A percentile compares a stretch with the other conserved stretches of the same genome.
Conservation (phyloP, 2,888 invertebrate genomes). For the Euzetes globulus region DNA sequence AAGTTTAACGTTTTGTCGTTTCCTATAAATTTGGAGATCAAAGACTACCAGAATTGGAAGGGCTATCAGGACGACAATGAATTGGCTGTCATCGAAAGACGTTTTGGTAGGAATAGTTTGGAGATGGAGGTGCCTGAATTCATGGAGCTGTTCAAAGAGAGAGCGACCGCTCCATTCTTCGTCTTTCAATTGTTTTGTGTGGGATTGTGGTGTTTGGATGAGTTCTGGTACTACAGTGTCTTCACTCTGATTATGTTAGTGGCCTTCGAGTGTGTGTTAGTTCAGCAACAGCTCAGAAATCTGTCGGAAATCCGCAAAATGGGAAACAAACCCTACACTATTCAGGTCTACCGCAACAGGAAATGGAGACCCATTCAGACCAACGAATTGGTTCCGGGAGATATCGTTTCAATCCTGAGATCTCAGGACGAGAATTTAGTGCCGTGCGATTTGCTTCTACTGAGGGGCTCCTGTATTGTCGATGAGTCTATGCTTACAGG, state of each 20-base stretch:
- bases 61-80: conserved; percentile 78
- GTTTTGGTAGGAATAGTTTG: conserved; percentile 79
- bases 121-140: conserved; percentile 89
- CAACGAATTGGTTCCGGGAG: conserved; percentile 87
- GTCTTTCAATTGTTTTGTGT: conserved; percentile 99
- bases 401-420: conserved; percentile 83
- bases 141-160: conserved; percentile 87
- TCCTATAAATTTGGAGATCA: conserved; percentile 64
- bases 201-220: conserved; percentile 95
- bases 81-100: conserved; percentile 63
- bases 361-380: conserved; percentile 79
- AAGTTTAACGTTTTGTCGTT: conserved; percentile 78
- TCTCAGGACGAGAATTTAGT: conserved; percentile 79
- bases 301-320: conserved; percentile 99
- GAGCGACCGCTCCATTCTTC: conserved; percentile 98
- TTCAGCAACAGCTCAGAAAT: conserved; percentile 93
- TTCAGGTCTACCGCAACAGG: conserved; percentile 77
- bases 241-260: conserved; percentile 93
- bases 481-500: conserved; percentile 99
- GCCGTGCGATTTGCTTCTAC: conserved; percentile 88
- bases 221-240: conserved; percentile 94
- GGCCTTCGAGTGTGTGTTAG: conserved; percentile 93
- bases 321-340: conserved; percentile 92
- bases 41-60: conserved; percentile 70
- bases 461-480: conserved; percentile 93